phyloP scores from a whole-genome alignment of 2,888 invertebrate genomes.

The Sphecodes monilicornis region DNA sequence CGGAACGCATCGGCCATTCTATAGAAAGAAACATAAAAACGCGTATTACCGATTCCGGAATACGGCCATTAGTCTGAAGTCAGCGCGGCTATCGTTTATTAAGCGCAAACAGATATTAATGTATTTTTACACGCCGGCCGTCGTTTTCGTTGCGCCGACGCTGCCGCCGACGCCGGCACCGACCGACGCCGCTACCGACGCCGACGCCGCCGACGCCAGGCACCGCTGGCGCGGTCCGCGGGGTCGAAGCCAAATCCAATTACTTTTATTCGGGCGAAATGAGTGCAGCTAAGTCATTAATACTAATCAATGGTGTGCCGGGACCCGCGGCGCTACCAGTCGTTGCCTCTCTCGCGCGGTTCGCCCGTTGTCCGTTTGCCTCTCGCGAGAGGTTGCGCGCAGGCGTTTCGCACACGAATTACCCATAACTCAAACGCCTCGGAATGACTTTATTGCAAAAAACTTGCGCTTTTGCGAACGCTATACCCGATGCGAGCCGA shows the following conservation, averaged over 20 bases:
- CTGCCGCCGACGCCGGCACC: conserved; percentile 59
- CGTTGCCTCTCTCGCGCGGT: conserved; percentile 49
- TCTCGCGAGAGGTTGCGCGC: conserved; percentile 31
- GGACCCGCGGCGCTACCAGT: conserved; percentile 43
- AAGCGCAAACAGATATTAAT: conserved; percentile 85
- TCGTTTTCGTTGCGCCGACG: conserved; percentile 71
- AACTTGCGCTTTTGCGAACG: conserved; percentile 80
- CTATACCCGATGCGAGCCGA: conserved; percentile 48
- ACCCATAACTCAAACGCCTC: conserved; percentile 83
- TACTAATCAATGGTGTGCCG: conserved; percentile 84
- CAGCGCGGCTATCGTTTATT: conserved; percentile 84
- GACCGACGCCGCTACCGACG: conserved; percentile 49
- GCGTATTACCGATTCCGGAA: conserved; percentile 81
- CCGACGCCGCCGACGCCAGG: conserved; percentile 65
- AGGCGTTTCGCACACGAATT: conserved; percentile 78
- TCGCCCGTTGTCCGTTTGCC: not conserved
- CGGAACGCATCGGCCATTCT: conserved; percentile 45
- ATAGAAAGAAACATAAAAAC: conserved; percentile 77
- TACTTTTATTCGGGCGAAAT: conserved; percentile 85
- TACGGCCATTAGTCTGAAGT: conserved; percentile 83
- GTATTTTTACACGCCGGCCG: conserved; percentile 83
- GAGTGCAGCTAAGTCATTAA: conserved; percentile 85
- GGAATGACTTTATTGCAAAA: conserved; percentile 84
- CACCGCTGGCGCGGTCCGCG: conserved; percentile 74
- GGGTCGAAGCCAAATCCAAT: conserved; percentile 84